Evolutionary conservation across 2,797 vertebrate genomes (phyloP).

Genomic region (Schizopygopsis malacanthus): DNA sequence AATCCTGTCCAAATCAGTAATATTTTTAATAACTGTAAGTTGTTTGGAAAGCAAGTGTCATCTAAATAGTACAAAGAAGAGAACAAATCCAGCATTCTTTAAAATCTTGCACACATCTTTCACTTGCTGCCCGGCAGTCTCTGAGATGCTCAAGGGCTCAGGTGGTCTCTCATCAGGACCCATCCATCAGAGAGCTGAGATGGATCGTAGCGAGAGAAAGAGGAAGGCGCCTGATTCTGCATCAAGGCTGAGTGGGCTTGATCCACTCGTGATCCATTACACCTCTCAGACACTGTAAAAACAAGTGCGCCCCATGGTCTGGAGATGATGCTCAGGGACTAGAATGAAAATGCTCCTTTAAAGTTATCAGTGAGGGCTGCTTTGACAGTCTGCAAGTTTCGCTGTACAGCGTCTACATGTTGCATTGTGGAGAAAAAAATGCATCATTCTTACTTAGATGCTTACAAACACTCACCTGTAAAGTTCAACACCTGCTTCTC

Average conservation of each 20-base stretch:
- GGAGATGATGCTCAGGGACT: not conserved
- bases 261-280: slow-evolving; percentile 58
- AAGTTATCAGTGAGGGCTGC: not conserved
- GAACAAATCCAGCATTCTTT: slow-evolving; percentile 47
- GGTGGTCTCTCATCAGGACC: slow-evolving; percentile 64
- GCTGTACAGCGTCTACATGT: not conserved
- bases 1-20: not conserved
- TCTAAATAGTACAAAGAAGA: not conserved
- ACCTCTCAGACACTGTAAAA: slow-evolving; percentile 33
- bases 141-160: slow-evolving; percentile 67
- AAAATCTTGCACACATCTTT: slow-evolving; percentile 54
- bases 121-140: slow-evolving; percentile 51
- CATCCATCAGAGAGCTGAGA: slow-evolving; percentile 66
- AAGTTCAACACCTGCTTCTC: slow-evolving; percentile 77
- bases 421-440: not conserved
- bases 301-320: not conserved
- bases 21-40: not conserved
- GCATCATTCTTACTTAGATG: slow-evolving; percentile 2
- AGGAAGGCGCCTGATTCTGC: slow-evolving; percentile 46
- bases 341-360: not conserved
- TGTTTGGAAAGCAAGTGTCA: not conserved
- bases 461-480: slow-evolving; percentile 78
- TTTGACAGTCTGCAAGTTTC: slow-evolving; percentile 5
- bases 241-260: slow-evolving; percentile 57
- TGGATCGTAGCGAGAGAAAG: slow-evolving; percentile 22